Evolutionary conservation across 2,113 vertebrate species (phyloP).

Genomic region (Myocastor coypus): DNA sequence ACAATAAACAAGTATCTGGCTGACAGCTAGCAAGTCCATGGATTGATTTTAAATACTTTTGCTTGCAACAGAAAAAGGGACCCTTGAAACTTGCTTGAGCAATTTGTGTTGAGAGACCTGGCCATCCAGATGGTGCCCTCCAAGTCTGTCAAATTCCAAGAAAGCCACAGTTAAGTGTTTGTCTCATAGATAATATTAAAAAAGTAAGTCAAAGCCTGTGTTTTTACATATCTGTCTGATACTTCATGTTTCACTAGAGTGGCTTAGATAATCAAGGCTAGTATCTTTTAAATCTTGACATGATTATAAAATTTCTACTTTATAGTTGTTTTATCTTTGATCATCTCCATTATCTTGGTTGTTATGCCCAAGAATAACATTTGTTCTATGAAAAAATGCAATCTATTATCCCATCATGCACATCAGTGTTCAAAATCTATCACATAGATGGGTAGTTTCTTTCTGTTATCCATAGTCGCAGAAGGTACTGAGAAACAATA

Average conservation of each 20-base stretch:
- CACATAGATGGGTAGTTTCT: not conserved
- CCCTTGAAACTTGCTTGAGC: slow-evolving; percentile 27
- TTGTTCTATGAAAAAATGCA: slow-evolving; percentile 17
- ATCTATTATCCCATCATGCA: not conserved
- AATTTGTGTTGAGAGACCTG: slow-evolving; percentile 46
- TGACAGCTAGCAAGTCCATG: slow-evolving; percentile 38
- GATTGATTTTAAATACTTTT: slow-evolving; percentile 50
- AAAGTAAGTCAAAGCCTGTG: slow-evolving; percentile 36
- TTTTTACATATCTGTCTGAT: not conserved
- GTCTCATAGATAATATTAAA: not conserved
- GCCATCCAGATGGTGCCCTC: slow-evolving; percentile 24
- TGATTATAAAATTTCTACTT: not conserved
- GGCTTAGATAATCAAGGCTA: slow-evolving; percentile 31
- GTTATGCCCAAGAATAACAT: not conserved
- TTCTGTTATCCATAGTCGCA: not conserved
- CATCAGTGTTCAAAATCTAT: not conserved
- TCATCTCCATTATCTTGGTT: not conserved
- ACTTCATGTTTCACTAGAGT: not conserved
- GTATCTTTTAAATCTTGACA: slow-evolving; percentile 8
- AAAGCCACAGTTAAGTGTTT: slow-evolving; percentile 40
- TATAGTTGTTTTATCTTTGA: not conserved
- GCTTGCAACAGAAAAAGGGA: slow-evolving; percentile 16
- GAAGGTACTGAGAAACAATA: not conserved
- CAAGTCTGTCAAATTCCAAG: slow-evolving; percentile 60
- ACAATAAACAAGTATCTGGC: slow-evolving; percentile 56